Conservation (phyloP, 2,113 vertebrate genomes). For the Onychostoma macrolepis region DNA sequence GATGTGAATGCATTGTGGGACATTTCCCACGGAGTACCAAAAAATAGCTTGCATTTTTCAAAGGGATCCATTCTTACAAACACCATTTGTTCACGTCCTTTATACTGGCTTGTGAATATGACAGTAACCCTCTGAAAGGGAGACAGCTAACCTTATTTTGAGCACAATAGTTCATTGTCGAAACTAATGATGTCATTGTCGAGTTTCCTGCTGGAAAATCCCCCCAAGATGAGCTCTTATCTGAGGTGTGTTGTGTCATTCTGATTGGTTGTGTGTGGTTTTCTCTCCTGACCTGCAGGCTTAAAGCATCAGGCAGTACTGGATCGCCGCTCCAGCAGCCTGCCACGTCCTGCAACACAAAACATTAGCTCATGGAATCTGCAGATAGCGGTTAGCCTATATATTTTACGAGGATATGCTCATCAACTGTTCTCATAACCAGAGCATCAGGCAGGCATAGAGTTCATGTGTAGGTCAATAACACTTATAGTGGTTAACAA, state of each 20-base stretch:
- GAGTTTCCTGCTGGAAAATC: constrained; percentile 58
- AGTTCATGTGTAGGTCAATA: neutral
- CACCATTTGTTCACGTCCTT: constrained; percentile 55
- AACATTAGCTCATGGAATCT: constrained; percentile 18
- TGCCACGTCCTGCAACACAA: neutral
- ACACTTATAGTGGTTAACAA: neutral
- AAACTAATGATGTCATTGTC: constrained; percentile 64
- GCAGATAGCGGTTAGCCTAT: neutral
- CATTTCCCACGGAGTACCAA: constrained; percentile 36
- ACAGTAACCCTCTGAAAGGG: constrained; percentile 56
- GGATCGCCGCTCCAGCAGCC: neutral
- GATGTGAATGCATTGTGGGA: constrained; percentile 36
- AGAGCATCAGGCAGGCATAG: neutral
- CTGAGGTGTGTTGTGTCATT: constrained; percentile 9
- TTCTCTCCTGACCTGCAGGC: neutral
- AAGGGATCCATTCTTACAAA: constrained; percentile 53
- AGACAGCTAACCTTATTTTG: constrained; percentile 57
- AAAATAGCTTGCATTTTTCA: constrained; percentile 33
- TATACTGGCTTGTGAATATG: constrained; percentile 50
- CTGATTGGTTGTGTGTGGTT: neutral
- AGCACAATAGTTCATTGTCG: constrained; percentile 64
- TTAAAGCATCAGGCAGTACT: neutral
- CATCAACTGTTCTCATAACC: neutral
- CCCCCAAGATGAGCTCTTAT: constrained; percentile 41
- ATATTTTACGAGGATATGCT: constrained; percentile 9